Evolutionary conservation across 2,797 vertebrate genomes (phyloP), one percentile per base, ranked within the genome.

Genomic region (Manis javanica): DNA sequence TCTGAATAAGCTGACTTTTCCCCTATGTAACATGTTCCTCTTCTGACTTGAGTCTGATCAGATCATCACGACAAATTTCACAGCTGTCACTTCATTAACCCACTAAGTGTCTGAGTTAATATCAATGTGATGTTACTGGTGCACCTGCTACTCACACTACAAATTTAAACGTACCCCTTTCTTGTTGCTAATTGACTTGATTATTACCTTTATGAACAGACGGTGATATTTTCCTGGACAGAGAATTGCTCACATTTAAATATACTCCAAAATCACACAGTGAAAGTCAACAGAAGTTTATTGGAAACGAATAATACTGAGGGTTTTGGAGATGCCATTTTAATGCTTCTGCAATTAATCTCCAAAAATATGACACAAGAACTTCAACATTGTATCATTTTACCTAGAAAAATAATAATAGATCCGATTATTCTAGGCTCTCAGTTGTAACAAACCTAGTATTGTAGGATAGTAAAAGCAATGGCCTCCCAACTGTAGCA

Each of bases 1-100:
- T 68, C 57, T 90, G 63, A 96, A 96, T 72, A 86, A 96, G 23
- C 55, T 84, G 15, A 84, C 13, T 90, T 93, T 98, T 96, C 82
- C 11, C 96, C 29, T 94, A n/a, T 81, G 19, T 75, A 95, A 64
- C 12, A 87, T 34, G 24, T 95, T 90, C 64, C 55, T 96, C 14
- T 95, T 21, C 24, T 94, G 79, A 95, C 68, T 95, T 63, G 66
- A 88, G 49, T 96, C 91, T 55, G 23, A 97, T 64, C 71, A 90
- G 53, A 95, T 63, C 49, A 96, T 42, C 15, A 51, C n/a, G 94
- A 96, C 95, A 88, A 92, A 94, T 97, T 96, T 96, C 93, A 97
- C 86, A 97, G 63, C 85, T 96, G 55, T 14, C 89, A 97, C 90
- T 3, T 18, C 39, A 94, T 46, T 95, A 91, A 57, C 90, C 59